These are phyloP conservation scores for Euplagia quadripunctaria DNA, from an alignment of 2,888 invertebrate genomes.

Conservation along the genomic window DNA sequence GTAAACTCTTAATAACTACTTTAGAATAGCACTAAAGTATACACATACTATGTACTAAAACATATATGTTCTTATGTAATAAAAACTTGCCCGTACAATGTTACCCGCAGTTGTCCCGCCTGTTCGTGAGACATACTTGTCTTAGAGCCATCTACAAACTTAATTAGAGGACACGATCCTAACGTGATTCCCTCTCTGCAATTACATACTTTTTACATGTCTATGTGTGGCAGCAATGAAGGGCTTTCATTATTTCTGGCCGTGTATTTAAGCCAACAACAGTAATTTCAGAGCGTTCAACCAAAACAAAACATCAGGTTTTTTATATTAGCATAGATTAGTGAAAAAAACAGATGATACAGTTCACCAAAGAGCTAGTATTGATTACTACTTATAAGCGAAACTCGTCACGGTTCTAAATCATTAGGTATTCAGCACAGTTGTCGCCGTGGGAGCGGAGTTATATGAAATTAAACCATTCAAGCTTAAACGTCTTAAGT, in stretches of 20 bases:
- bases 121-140: not conserved
- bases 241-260: not conserved
- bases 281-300: too few relatives aligned
- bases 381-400: not conserved
- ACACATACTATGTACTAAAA: too few relatives aligned
- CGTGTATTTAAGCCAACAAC: not conserved
- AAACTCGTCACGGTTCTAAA: not conserved
- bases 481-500: not conserved
- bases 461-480: conserved; percentile 2
- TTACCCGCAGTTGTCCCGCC: not conserved
- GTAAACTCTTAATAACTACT: too few relatives aligned
- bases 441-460: not conserved
- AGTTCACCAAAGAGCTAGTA: not conserved
- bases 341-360: not conserved
- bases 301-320: not conserved
- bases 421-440: conserved; percentile 3
- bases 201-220: not conserved
- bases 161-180: not conserved
- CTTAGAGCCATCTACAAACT: not conserved
- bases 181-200: not conserved
- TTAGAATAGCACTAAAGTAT: too few relatives aligned
- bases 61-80: not conserved
- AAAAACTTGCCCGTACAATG: not conserved
- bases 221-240: not conserved
- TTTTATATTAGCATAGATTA: not conserved